Base-by-base conservation (phyloP, 1,140 invertebrate species). In the Aphis craccivora region DNA sequence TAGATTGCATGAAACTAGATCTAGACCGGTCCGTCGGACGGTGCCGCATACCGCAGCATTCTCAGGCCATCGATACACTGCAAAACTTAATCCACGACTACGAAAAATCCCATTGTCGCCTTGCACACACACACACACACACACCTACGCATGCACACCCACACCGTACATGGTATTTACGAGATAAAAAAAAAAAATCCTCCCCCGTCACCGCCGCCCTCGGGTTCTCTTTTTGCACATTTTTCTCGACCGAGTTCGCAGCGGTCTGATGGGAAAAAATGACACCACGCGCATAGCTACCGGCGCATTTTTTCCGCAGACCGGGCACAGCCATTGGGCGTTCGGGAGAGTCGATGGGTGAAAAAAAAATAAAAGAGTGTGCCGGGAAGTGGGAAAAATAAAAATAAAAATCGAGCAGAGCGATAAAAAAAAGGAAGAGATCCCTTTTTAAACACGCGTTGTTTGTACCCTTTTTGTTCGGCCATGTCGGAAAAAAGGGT, bases 31-130 rank as follows among this genome's bases (percentile, higher is more conserved):
- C 40, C 22, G 3, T 22, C 30, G 86, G n/a, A 37, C 90, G 60
- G 30, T 81, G 22, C n/a, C 20, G 86, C 14, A 48, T 45, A 87
- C 86, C 45, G 86, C 30, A 51, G 43, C 83, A 84, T 84, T 25
- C 43, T 35, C 88, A 22, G 37, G 48, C 23, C 48, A 86, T 93
- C 81, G 76, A 93, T 86, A 55, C 91, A 43, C 76, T 55, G 81
- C 91, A 40, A 93, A 43, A 93, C 76, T 86, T 86, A 86, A 93
- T 93, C 91, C 91, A n/a, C 48, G 91, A 93, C 81, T 93, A 43
- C 81, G 76, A 86, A 93, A 93, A 93, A 53, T 86, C 81, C 76
- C 48, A 86, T 93, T 93, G 91, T 93, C 91, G 84, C 67, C 91
- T 55, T 37, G 30, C 11, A 35, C 48, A 53, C 76, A 22, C 23